A percentile compares a stretch with the other conserved stretches of the same genome.
These are phyloP conservation scores for Stercorarius parasiticus DNA, from an alignment of 2,113 vertebrate genomes.

Conservation along the genomic window DNA sequence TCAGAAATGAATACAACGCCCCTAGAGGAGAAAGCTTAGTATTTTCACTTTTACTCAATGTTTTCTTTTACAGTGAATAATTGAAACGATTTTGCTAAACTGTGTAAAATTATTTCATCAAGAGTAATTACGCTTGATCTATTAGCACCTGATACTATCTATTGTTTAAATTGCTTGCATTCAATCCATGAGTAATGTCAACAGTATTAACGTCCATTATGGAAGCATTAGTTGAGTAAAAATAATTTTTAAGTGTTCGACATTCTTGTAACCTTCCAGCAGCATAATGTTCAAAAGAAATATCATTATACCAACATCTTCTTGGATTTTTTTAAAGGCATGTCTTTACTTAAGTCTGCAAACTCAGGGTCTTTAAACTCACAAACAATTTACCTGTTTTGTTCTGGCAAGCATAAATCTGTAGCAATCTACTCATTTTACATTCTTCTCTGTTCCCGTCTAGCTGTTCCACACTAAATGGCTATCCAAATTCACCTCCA, in stretches of 20 bases:
- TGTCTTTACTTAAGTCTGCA: background rate
- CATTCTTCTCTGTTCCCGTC: background rate
- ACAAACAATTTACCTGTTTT: conserved; percentile 31
- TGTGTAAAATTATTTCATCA: conserved; percentile 54
- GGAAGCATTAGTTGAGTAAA: conserved; percentile 36
- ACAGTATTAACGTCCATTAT: conserved; percentile 50
- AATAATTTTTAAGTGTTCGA: conserved; percentile 44
- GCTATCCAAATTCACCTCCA: conserved; percentile 24
- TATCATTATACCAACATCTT: background rate
- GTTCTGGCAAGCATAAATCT: conserved; percentile 50
- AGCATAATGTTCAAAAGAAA: conserved; percentile 11
- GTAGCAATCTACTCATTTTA: conserved; percentile 41
- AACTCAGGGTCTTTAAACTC: conserved; percentile 5
- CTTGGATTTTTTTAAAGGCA: background rate
- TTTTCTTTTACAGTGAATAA: conserved; percentile 61
- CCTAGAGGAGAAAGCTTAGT: conserved; percentile 64
- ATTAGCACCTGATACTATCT: conserved; percentile 64
- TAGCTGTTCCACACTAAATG: conserved; percentile 8
- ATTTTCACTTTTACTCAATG: conserved; percentile 50
- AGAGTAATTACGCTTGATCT: conserved; percentile 62
- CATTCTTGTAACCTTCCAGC: conserved; percentile 22
- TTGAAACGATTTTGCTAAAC: conserved; percentile 43
- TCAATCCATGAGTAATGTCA: conserved; percentile 53
- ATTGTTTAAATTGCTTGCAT: conserved; percentile 61
- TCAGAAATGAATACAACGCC: conserved; percentile 63